Evolutionary conservation across 2,888 invertebrate genomes (phyloP).

Genomic region (Morpho achilles): DNA sequence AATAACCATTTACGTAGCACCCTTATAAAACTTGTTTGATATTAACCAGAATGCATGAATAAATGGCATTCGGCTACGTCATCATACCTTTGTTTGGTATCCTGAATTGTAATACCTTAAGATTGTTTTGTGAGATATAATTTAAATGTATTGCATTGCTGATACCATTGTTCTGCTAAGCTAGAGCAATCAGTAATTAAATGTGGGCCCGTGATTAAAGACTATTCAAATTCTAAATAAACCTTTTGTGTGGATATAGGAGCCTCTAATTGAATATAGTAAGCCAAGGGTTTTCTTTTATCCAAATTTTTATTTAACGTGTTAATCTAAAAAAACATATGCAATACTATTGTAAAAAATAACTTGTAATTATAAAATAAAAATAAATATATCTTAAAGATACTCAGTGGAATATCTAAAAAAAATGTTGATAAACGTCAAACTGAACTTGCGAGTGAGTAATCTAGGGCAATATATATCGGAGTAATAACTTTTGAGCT

Average conservation of each 20-base stretch:
- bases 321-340: too few species aligned
- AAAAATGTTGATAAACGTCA: too few species aligned
- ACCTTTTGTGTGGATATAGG: too few species aligned
- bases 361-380: too few species aligned
- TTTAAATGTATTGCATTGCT: not conserved
- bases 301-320: too few species aligned
- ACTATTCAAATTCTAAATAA: not conserved
- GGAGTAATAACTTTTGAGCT: constrained; percentile 16
- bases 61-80: constrained; percentile 23
- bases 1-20: constrained; percentile 64
- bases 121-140: constrained; percentile 13
- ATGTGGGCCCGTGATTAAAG: not conserved
- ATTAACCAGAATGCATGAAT: constrained; percentile 30
- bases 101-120: constrained; percentile 21
- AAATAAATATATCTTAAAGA: too few species aligned
- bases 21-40: constrained; percentile 37
- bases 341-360: too few species aligned
- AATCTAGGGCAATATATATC: constrained; percentile 45
- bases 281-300: too few species aligned
- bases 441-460: constrained; percentile 13
- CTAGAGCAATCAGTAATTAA: not conserved
- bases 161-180: constrained; percentile 3
- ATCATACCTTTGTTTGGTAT: constrained; percentile 24
- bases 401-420: too few species aligned
- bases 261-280: too few species aligned